phyloP scores from a whole-genome alignment of 2,113 vertebrate species.

The Hassar affinis region DNA sequence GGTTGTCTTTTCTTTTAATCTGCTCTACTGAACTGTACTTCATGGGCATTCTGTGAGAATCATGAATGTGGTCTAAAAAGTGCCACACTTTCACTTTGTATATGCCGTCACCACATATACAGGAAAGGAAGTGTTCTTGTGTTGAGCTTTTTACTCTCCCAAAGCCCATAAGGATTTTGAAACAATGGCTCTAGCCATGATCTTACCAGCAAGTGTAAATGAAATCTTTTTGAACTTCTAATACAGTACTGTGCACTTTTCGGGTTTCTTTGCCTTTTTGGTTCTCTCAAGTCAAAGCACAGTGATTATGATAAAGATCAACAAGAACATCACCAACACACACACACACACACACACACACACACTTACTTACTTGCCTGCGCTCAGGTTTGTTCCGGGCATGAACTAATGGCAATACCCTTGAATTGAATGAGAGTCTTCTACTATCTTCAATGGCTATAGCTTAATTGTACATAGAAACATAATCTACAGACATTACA shows the following conservation, averaged over 20 bases:
- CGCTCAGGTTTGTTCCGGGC: slow-evolving; percentile 60
- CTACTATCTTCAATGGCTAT: slow-evolving; percentile 50
- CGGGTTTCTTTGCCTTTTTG: slow-evolving; percentile 69
- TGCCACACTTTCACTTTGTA: slow-evolving; percentile 44
- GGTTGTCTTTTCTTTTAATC: slow-evolving; percentile 47
- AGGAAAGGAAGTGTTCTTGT: slow-evolving; percentile 49
- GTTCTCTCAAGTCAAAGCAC: slow-evolving; percentile 67
- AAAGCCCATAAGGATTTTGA: slow-evolving; percentile 45
- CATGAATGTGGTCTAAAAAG: slow-evolving; percentile 48
- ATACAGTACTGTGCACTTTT: slow-evolving; percentile 76
- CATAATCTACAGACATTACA: slow-evolving; percentile 66
- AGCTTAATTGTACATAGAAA: slow-evolving; percentile 73
- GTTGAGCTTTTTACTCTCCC: slow-evolving; percentile 53
- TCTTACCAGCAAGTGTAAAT: slow-evolving; percentile 77
- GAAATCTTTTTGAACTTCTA: slow-evolving; percentile 60
- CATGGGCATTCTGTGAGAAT: slow-evolving; percentile 55
- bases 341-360: slow-evolving; percentile 13
- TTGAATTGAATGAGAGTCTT: slow-evolving; percentile 69
- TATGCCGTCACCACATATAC: slow-evolving; percentile 33
- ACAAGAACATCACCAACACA: slow-evolving; percentile 20
- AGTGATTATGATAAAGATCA: slow-evolving; percentile 44
- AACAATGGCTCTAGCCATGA: slow-evolving; percentile 72
- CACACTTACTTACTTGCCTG: slow-evolving; percentile 38
- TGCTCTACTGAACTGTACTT: slow-evolving; percentile 39
- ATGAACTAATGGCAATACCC: slow-evolving; percentile 69